Evolutionary conservation across 2,113 vertebrate species (phyloP).

Genomic region (Saimiri boliviensis): DNA sequence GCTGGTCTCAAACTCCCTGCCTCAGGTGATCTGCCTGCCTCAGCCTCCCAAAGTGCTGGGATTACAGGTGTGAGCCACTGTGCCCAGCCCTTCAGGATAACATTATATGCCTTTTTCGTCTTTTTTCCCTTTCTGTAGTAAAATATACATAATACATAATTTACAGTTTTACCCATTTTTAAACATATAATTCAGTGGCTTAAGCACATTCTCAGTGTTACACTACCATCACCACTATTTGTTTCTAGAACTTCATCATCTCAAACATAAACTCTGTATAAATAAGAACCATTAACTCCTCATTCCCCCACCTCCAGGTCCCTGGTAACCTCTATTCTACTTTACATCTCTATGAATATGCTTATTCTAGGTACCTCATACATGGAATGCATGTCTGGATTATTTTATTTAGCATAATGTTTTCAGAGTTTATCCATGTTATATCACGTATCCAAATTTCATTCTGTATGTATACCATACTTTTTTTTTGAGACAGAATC

Average conservation of each 20-base stretch:
- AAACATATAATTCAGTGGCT: background rate
- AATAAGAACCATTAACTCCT: background rate
- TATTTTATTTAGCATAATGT: background rate
- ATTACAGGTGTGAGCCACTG: too few relatives aligned
- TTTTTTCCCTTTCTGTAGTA: background rate
- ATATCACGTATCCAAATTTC: background rate
- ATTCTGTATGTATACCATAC: background rate
- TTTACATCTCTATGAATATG: background rate
- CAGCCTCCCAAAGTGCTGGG: too few relatives aligned
- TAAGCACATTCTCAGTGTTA: background rate
- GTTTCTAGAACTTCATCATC: conserved; percentile 15
- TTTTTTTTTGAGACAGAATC: too few relatives aligned
- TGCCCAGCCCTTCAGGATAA: background rate
- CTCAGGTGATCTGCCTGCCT: too few relatives aligned
- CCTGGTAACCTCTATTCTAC: background rate
- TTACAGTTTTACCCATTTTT: conserved; percentile 13
- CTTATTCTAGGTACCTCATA: background rate
- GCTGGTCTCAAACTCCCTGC: too few relatives aligned
- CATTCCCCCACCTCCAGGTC: background rate
- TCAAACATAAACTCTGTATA: background rate
- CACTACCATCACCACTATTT: background rate
- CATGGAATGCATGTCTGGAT: background rate
- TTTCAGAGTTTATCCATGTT: conserved; percentile 13
- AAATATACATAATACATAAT: background rate
- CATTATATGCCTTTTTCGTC: background rate